phyloP scores from a whole-genome alignment of 2,113 vertebrate species.

The Axis porcinus region DNA sequence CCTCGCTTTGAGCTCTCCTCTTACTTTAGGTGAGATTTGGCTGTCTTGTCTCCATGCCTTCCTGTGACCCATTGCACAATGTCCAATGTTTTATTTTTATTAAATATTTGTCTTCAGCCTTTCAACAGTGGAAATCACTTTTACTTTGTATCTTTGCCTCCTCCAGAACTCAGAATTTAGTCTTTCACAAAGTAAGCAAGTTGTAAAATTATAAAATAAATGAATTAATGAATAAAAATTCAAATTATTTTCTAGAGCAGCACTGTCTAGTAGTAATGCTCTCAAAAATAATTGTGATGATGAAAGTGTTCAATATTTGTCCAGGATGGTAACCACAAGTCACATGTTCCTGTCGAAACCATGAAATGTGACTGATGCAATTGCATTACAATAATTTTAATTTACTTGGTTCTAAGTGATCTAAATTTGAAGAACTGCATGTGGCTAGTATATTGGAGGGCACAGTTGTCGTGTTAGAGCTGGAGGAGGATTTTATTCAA shows the following conservation, averaged over 20 bases:
- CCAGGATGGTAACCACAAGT: background rate
- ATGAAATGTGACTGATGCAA: background rate
- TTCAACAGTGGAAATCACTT: background rate
- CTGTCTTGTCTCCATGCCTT: background rate
- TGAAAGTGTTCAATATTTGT: background rate
- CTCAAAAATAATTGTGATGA: background rate
- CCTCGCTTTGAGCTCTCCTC: background rate
- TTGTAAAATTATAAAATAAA: background rate
- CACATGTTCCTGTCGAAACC: background rate
- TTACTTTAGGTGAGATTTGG: background rate
- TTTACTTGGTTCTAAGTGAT: background rate
- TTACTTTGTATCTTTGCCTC: background rate
- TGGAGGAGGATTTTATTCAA: background rate
- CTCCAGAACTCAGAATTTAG: background rate
- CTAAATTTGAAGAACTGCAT: background rate
- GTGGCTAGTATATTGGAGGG: no score
- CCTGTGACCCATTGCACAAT: background rate
- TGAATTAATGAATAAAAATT: background rate
- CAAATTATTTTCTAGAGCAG: background rate
- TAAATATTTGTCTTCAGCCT: background rate
- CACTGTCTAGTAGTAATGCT: no score
- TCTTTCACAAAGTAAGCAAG: background rate
- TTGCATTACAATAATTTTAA: background rate
- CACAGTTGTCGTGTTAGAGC: background rate
- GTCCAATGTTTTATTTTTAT: background rate